A percentile compares a stretch with the other conserved stretches of the same genome.
phyloP scores from a whole-genome alignment of 2,797 vertebrate genomes.

The Cossypha dichroa region DNA sequence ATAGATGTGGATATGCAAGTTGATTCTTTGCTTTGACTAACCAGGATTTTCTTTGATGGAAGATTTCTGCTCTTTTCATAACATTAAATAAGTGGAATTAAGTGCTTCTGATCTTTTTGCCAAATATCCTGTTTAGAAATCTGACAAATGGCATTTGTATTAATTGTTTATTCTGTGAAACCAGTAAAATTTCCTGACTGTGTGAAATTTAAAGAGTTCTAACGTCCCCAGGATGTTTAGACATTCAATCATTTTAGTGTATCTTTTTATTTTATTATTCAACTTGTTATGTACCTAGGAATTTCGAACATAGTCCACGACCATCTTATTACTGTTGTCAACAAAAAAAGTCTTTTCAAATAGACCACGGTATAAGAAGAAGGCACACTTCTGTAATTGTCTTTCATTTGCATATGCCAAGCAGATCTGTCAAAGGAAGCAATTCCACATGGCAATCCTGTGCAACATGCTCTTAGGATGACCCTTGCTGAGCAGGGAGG shows the following conservation, averaged over 20 bases:
- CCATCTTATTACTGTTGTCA: not conserved
- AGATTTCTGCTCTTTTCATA: not conserved
- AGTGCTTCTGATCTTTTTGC: not conserved
- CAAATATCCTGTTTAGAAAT: not conserved
- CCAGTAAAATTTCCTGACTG: not conserved
- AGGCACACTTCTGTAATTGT: not conserved
- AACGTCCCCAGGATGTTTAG: too few species aligned
- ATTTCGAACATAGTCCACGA: not conserved
- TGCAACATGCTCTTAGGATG: not conserved
- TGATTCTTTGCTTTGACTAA: not conserved
- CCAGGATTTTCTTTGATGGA: not conserved
- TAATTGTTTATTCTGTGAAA: not conserved
- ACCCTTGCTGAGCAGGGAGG: not conserved
- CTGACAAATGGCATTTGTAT: not conserved
- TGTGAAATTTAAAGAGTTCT: not conserved
- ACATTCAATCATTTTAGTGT: not conserved
- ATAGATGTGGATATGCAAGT: not conserved
- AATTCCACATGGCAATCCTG: not conserved
- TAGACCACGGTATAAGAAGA: accelerated
- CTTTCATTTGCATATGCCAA: not conserved
- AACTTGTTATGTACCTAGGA: not conserved
- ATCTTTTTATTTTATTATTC: not conserved
- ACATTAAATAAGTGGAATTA: not conserved
- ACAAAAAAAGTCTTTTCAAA: not conserved
- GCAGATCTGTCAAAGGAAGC: not conserved